Evolutionary conservation across 1,140 invertebrate species (phyloP).

Genomic region (Pseudobourletiella spinata): DNA sequence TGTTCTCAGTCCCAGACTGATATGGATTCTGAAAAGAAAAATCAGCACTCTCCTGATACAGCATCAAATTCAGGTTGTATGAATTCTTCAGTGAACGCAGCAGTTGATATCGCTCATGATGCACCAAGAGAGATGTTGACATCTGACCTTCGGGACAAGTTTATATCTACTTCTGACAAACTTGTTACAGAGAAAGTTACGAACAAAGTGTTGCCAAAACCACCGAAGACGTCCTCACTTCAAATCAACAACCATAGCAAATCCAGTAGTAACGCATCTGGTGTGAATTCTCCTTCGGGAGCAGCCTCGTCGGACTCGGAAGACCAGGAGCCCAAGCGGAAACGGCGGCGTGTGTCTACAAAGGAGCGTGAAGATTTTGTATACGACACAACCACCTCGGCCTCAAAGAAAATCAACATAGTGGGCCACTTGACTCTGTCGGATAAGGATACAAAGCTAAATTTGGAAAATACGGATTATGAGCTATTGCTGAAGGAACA

Average conservation of each 20-base stretch:
- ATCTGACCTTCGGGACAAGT: not conserved
- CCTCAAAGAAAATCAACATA: conserved; percentile 15
- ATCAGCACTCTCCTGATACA: not conserved
- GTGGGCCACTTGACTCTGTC: conserved; percentile 25
- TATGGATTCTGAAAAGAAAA: not conserved
- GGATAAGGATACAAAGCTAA: conserved; percentile 17
- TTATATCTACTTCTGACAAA: not conserved
- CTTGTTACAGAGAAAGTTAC: not conserved
- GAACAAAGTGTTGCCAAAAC: not conserved
- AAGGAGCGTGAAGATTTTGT: conserved; percentile 26
- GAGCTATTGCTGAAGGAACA: conserved; percentile 18
- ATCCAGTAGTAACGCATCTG: not conserved
- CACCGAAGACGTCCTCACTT: not conserved
- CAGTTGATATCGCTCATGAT: no score
- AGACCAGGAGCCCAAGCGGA: conserved; percentile 24
- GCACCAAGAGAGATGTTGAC: not conserved
- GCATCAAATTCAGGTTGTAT: no score
- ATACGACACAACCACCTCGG: conserved; percentile 8
- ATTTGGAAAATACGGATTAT: conserved; percentile 24
- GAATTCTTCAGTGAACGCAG: no score
- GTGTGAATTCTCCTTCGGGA: not conserved
- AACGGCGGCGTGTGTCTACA: conserved; percentile 20
- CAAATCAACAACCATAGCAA: not conserved
- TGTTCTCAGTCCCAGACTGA: not conserved
- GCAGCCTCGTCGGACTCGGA: not conserved